Evolutionary conservation across 1,140 invertebrate species (phyloP).

Genomic region (Nylanderia fulva): DNA sequence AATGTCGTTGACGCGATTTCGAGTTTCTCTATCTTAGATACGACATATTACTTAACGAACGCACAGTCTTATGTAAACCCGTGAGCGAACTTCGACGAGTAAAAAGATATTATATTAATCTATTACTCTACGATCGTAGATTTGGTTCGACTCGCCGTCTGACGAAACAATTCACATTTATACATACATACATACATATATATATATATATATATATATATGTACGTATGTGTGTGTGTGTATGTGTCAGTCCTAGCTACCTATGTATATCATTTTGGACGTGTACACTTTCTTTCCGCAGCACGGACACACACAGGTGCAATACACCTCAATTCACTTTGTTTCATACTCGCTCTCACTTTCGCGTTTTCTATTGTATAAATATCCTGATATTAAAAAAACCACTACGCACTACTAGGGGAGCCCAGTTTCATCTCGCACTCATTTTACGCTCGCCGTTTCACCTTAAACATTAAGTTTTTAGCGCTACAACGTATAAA

Average conservation of each 20-base stretch:
- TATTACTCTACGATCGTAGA: slow-evolving; percentile 76
- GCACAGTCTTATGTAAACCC: slow-evolving; percentile 84
- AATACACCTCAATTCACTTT: not conserved
- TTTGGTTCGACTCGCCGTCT: slow-evolving; percentile 77
- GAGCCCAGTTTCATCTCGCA: slow-evolving; percentile 15
- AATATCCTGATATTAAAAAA: slow-evolving; percentile 17
- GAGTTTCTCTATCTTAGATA: slow-evolving; percentile 76
- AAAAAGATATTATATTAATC: slow-evolving; percentile 69
- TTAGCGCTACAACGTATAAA: slow-evolving; percentile 78
- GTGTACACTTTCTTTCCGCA: slow-evolving; percentile 44
- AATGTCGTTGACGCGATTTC: slow-evolving; percentile 75
- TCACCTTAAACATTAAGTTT: slow-evolving; percentile 68
- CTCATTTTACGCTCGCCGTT: slow-evolving; percentile 30
- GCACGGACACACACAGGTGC: slow-evolving; percentile 6
- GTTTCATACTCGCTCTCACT: slow-evolving; percentile 16
- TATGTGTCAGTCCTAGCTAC: slow-evolving; percentile 38
- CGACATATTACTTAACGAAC: slow-evolving; percentile 78
- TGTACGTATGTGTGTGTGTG: no score
- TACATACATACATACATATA: no score
- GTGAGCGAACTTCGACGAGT: slow-evolving; percentile 75
- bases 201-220: no score
- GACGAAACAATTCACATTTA: slow-evolving; percentile 73
- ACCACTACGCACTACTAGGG: not conserved
- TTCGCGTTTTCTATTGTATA: slow-evolving; percentile 46
- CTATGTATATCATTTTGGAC: slow-evolving; percentile 49